Conservation (phyloP, 2,888 invertebrate genomes). For the Apoda limacodes region DNA sequence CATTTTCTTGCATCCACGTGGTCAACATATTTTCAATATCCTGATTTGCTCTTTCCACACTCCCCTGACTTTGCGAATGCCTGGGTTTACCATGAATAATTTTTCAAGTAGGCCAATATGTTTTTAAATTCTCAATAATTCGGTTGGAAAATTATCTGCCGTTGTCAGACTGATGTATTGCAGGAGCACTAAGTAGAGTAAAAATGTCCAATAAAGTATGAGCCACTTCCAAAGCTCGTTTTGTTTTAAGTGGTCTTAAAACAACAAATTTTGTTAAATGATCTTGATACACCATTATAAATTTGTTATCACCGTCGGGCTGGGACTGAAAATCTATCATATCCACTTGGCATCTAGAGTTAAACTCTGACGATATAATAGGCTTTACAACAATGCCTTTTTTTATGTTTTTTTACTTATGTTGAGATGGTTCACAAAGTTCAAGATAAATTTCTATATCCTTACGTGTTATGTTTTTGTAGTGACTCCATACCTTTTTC, state of each 20-base stretch:
- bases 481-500: conserved; percentile 3
- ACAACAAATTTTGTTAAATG: conserved; percentile 2
- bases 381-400: conserved; percentile 4
- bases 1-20: conserved; percentile 33
- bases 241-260: conserved; percentile 2
- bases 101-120: conserved; percentile 3
- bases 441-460: conserved; percentile 4
- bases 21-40: conserved; percentile 33
- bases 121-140: conserved; percentile 2
- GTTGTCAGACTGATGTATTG: conserved; percentile 2
- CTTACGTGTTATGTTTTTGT: conserved; percentile 5
- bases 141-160: too few species aligned
- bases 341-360: conserved; percentile 4
- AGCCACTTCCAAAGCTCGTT: conserved; percentile 1
- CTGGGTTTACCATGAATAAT: conserved; percentile 9
- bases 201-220: too few species aligned
- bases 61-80: conserved; percentile 27
- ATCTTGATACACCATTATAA: too few species aligned
- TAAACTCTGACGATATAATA: conserved; percentile 3
- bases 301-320: conserved; percentile 2
- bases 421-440: conserved; percentile 3
- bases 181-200: too few species aligned
- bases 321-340: conserved; percentile 2
- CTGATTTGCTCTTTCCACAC: conserved; percentile 29
- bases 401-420: conserved; percentile 1